Base-by-base conservation (phyloP, 2,113 vertebrate species). In the Hemiprocne comata region DNA sequence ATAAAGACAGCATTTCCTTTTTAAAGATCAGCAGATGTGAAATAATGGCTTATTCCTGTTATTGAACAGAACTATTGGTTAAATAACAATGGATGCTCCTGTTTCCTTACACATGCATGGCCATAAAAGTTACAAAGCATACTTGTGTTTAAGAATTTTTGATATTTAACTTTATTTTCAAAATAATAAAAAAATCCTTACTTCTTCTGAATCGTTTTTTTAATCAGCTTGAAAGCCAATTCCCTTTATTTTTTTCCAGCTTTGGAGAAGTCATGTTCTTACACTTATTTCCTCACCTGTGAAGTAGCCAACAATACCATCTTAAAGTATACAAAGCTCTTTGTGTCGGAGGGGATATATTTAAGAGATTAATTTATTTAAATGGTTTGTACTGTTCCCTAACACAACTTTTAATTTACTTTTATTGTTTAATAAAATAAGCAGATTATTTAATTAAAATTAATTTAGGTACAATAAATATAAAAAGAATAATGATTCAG, bases 21-120 rank as follows among this genome's bases (percentile, higher is more conserved):
- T 91, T 90, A 92, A 92, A 93, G 55, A 93, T 66, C 82, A 93
- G 48, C 77, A 96, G 57, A 96, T 86, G 73, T 85, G 57, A 95
- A 96, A 89, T 76, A 90, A 87, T 38, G 18, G 54, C 38, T 74
- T 76, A 64, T 72, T 58, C 31, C 36, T 74, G n/a, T 71, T 87
- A 85, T 16, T 79, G 69, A 95, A 67, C 36, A 64, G 48, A 44
- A 92, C 66, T 80, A 71, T 72, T 53, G 16, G 36, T 85, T 73
- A 89, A 95, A 67, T 57, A 93, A 87, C 69, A 95, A 54, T 58
- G 36, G 80, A 87, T 92, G 65, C 5, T 81, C 85, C 89, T 73
- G 8, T 65, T 81, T 80, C 67, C 90, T 76, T 58, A 79, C n/a
- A 87, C 54, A 93, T 81, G 85, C 75, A 96, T 95, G 85, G 85